Evolutionary conservation across 2,797 vertebrate genomes (phyloP).

Genomic region (Neomorphus geoffroyi): DNA sequence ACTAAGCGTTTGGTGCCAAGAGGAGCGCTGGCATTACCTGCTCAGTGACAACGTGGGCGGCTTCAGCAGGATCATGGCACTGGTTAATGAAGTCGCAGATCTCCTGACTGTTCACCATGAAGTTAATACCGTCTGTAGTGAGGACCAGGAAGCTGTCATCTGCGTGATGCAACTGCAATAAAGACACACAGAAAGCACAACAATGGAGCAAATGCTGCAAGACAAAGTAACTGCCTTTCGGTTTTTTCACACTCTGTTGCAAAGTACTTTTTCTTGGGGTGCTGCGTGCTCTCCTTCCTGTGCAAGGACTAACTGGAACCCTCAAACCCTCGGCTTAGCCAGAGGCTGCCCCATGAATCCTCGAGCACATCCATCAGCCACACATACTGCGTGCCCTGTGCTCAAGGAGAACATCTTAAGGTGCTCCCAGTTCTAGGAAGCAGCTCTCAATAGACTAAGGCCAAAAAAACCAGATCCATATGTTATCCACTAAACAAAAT

Average conservation of each 20-base stretch:
- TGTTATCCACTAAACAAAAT: neutral
- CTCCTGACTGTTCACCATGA: constrained; percentile 98
- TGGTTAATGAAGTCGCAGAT: constrained; percentile 95
- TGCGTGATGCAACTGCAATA: constrained; percentile 86
- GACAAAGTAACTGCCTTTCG: neutral
- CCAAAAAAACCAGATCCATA: neutral
- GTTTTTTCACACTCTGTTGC: neutral
- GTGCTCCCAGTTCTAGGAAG: neutral
- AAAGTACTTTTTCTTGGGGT: neutral
- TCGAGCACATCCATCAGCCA: neutral
- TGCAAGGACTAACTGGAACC: neutral
- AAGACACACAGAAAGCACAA: neutral
- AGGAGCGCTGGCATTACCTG: constrained; percentile 80
- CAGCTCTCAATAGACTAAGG: neutral
- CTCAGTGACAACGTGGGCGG: constrained; percentile 91
- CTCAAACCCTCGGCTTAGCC: neutral
- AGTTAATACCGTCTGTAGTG: constrained; percentile 97
- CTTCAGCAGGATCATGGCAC: constrained; percentile 92
- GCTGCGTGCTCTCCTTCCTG: neutral
- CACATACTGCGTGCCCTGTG: neutral
- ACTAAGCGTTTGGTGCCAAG: neutral
- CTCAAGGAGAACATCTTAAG: neutral
- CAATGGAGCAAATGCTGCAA: neutral
- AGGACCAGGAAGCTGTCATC: constrained; percentile 92
- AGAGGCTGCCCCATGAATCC: neutral